Base-by-base conservation (phyloP, 2,797 vertebrate species). In the Lutjanus argentimaculatus region DNA sequence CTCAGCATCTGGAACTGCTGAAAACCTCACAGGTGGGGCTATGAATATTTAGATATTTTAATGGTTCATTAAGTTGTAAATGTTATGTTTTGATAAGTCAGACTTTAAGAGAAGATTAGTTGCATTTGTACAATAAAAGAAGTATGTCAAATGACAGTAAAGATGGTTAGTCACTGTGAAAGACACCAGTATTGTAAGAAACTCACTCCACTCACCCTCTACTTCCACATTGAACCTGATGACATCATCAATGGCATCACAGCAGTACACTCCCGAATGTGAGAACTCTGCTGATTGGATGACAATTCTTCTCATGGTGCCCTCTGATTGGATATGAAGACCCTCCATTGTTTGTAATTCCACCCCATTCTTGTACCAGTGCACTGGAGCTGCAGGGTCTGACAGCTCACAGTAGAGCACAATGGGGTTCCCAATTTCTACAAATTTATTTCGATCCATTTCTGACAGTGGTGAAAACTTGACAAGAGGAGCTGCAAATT, bases 381-480 rank as follows among this genome's bases (percentile, higher is more conserved):
- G 92, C 17, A 97, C 96, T 40, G 91, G 89, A 77, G 90, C 89
- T 51, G 90, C 92, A 2, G 95, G 95, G 85, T 97, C 93, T 51
- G 96, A 97, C 64, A 97, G 88, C 93, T 97, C 96, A 77, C 96
- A 97, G 88, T 97, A 97, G 40, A 97, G 95, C 62, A 97, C 96
- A 36, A 97, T 96, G 57, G 96, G 96, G 81, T 95, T 96, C 25
- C 96, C 96, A 36, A 95, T 89, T 90, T 97, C 96, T 59, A 96
- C 93, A 94, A 96, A 96, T 90, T 96, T 97, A 83, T 96, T 96
- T 70, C 96, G 93, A 88, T 97, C 96, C 95, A 96, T 96, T 92
- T 97, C 96, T 30, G 96, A 96, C 76, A 97, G 83, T 11, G 90
- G 79, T 45, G 93, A 94, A 86, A 97, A 97, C 85, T 96, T 97